phyloP scores from a whole-genome alignment of 2,888 invertebrate species.

The Drosophila cognata region DNA sequence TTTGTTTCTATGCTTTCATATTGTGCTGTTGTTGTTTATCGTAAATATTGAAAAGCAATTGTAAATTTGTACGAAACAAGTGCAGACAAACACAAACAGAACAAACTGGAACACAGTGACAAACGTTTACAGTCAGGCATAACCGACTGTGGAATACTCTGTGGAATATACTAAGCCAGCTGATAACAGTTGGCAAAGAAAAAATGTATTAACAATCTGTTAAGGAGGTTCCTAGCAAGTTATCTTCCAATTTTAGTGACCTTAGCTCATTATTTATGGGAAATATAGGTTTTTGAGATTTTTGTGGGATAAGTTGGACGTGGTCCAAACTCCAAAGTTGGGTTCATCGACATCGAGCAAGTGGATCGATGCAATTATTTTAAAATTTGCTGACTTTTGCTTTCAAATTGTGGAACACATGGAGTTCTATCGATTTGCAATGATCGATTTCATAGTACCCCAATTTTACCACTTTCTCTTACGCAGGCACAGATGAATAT shows the following conservation, averaged over 20 bases:
- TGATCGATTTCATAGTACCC: neutral
- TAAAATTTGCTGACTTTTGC: neutral
- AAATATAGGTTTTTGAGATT: neutral
- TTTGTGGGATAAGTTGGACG: neutral
- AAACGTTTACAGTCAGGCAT: neutral
- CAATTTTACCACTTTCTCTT: neutral
- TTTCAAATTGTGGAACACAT: neutral
- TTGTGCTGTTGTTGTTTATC: conserved; percentile 49
- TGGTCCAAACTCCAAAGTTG: no score
- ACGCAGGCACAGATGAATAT: neutral
- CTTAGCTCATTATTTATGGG: neutral
- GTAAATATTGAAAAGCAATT: conserved; percentile 49
- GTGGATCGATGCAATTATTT: no score
- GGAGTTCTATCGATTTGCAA: neutral
- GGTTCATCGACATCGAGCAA: no score
- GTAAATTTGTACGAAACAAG: conserved; percentile 35
- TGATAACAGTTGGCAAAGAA: neutral
- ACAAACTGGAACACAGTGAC: neutral
- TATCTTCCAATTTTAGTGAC: neutral
- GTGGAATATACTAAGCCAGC: neutral
- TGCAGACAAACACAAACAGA: conserved; percentile 40
- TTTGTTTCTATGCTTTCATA: conserved; percentile 50
- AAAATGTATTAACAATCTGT: neutral
- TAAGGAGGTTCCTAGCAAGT: neutral
- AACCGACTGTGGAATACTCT: neutral